phyloP scores from a whole-genome alignment of 2,888 invertebrate genomes.

The Chaetoderma sp. region DNA sequence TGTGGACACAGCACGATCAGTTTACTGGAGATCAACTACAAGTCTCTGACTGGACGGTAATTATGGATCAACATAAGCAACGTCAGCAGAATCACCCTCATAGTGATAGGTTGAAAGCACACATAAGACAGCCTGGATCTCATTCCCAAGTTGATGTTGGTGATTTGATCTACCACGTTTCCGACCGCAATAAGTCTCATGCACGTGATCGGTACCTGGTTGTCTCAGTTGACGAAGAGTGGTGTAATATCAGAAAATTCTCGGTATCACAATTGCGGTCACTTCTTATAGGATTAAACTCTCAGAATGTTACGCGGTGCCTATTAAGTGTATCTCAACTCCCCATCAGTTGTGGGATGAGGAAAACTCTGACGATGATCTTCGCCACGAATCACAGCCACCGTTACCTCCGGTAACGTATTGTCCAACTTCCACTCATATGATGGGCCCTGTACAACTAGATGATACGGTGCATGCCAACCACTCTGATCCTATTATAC shows the following conservation, averaged over 20 bases:
- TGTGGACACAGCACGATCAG: constrained; percentile 41
- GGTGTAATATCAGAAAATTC: constrained; percentile 38
- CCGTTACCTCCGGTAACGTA: too few species aligned
- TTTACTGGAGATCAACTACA: constrained; percentile 37
- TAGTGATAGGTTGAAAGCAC: constrained; percentile 36
- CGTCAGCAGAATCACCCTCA: constrained; percentile 32
- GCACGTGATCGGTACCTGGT: constrained; percentile 35
- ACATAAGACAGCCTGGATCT: neutral
- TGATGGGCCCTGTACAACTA: too few species aligned
- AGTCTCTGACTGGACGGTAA: constrained; percentile 26
- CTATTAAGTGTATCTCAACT: too few species aligned
- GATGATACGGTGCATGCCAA: too few species aligned
- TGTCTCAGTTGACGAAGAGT: constrained; percentile 21
- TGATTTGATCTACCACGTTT: constrained; percentile 35
- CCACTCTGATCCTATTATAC: too few species aligned
- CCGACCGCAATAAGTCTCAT: constrained; percentile 24
- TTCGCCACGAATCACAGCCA: too few species aligned
- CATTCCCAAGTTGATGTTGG: constrained; percentile 20
- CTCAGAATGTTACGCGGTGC: constrained; percentile 29
- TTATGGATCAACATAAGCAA: constrained; percentile 25
- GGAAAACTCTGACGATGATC: too few species aligned
- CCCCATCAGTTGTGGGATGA: too few species aligned
- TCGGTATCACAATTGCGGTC: constrained; percentile 28
- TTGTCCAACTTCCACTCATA: too few species aligned
- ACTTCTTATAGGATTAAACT: constrained; percentile 33